Percentiles rank a stretch among this genome's conserved stretches.
Evolutionary conservation across 2,797 vertebrate species (phyloP).

Genomic region (Nyctibius grandis): DNA sequence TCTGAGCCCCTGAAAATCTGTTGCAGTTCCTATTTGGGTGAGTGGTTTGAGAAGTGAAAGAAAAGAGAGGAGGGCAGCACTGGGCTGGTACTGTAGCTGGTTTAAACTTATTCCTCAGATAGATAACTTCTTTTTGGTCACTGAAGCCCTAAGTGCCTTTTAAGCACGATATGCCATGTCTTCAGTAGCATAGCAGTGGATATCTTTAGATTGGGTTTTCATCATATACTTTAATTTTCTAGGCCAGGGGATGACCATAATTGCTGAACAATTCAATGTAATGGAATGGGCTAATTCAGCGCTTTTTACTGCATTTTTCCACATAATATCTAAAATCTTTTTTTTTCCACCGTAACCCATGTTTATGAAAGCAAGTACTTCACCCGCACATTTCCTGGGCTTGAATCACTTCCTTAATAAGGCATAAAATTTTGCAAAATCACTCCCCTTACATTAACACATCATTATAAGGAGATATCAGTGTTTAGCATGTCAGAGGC

Average conservation of each 20-base stretch:
- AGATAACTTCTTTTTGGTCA: background rate
- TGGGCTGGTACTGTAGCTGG: background rate
- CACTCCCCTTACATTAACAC: conserved; percentile 37
- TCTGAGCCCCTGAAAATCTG: background rate
- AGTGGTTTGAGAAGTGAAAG: background rate
- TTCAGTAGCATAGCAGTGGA: conserved; percentile 29
- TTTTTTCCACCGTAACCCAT: conserved; percentile 49
- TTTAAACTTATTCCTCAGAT: background rate
- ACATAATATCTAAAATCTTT: conserved; percentile 65
- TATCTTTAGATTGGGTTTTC: conserved; percentile 68
- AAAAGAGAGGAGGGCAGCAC: background rate
- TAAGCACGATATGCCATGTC: background rate
- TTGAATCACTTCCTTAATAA: conserved; percentile 69
- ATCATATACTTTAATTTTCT: conserved; percentile 69
- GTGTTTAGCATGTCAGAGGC: background rate
- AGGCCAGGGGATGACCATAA: conserved; percentile 58
- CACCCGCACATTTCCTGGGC: conserved; percentile 59
- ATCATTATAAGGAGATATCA: conserved; percentile 35
- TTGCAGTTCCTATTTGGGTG: background rate
- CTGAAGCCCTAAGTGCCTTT: conserved; percentile 32
- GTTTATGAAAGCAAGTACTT: conserved; percentile 70
- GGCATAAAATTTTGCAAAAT: conserved; percentile 55
- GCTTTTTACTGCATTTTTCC: conserved; percentile 62
- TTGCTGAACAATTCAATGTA: conserved; percentile 62
- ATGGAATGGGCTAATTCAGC: conserved; percentile 66